These are phyloP conservation scores for Misgurnus mizolepis DNA, from an alignment of 2,113 vertebrate genomes.

Conservation along the genomic window DNA sequence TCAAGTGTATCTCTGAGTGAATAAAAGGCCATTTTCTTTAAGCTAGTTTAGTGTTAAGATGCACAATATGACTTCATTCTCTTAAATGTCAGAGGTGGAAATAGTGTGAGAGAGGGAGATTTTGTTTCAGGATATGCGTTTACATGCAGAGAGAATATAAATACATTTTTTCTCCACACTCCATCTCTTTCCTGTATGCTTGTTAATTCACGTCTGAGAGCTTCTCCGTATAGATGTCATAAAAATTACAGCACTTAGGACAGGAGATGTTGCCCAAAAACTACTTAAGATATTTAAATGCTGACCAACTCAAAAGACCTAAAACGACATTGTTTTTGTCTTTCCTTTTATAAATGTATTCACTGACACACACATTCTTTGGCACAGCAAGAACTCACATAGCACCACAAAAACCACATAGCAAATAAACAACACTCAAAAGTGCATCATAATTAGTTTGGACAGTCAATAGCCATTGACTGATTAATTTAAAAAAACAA, in stretches of 20 bases:
- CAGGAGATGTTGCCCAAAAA: no score
- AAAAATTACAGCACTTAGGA: neutral
- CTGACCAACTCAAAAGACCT: neutral
- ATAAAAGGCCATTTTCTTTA: slow-evolving; percentile 16
- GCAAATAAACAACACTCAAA: no score
- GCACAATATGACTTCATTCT: slow-evolving; percentile 20
- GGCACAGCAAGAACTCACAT: no score
- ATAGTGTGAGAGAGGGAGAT: neutral
- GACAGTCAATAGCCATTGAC: no score
- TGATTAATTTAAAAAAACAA: no score
- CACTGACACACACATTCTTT: no score
- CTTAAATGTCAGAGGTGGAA: slow-evolving; percentile 27
- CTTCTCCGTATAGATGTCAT: neutral
- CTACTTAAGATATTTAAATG: no score
- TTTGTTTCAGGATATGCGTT: neutral
- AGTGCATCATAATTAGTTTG: no score
- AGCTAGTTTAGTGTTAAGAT: slow-evolving; percentile 17
- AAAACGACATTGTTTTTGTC: neutral
- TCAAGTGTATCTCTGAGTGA: slow-evolving; percentile 7
- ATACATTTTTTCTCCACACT: slow-evolving; percentile 12
- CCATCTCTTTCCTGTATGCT: slow-evolving; percentile 4
- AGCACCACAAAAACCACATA: no score
- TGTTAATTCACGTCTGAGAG: neutral
- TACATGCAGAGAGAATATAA: slow-evolving; percentile 32
- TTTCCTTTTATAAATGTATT: neutral